phyloP scores from a whole-genome alignment of 1,140 invertebrate genomes.

The Trachelipus rathkii region DNA sequence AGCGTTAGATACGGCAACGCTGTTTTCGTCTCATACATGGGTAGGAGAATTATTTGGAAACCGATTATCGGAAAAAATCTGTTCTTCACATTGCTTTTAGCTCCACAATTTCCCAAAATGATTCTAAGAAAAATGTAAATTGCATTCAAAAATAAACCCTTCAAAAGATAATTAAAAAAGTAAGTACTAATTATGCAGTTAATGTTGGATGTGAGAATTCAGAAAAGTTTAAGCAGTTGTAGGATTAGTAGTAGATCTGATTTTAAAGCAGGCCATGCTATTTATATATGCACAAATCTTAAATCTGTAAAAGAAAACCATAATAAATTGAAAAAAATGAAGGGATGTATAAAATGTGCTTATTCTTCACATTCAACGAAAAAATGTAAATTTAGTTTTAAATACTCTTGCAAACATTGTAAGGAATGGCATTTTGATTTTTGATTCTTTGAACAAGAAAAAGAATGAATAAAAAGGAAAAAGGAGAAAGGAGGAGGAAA shows the following conservation, averaged over 20 bases:
- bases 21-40: no score
- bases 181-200: background rate
- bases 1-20: no score
- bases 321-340: background rate
- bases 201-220: background rate
- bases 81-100: no score
- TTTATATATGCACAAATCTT: background rate
- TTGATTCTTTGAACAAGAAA: background rate
- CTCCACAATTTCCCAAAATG: no score
- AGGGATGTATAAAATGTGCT: background rate
- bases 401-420: background rate
- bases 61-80: no score
- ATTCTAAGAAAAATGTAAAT: background rate
- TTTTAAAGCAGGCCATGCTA: background rate
- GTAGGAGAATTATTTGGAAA: no score
- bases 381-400: slow-evolving; percentile 9
- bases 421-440: background rate
- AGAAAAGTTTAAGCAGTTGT: background rate
- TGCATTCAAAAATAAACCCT: background rate
- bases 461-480: background rate
- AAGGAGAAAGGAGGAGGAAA: background rate
- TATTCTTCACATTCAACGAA: background rate
- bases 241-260: background rate
- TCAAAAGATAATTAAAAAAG: background rate
- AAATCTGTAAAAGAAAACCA: background rate